Evolutionary conservation across 2,113 vertebrate genomes (phyloP).

Genomic region (Heterocephalus glaber): DNA sequence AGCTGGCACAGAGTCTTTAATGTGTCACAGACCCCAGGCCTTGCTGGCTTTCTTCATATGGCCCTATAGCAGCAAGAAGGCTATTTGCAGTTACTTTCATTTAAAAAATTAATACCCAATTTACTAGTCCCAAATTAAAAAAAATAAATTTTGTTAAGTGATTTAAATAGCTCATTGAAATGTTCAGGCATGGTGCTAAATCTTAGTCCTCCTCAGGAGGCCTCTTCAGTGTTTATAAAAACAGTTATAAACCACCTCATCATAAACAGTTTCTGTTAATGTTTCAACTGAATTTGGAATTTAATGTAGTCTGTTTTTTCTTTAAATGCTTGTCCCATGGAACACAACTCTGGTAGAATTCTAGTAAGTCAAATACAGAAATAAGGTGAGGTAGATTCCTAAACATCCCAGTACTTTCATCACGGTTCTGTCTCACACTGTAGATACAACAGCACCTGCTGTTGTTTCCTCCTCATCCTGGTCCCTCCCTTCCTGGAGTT

Average conservation of each 20-base stretch:
- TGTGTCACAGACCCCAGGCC: neutral
- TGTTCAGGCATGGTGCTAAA: neutral
- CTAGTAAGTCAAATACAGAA: neutral
- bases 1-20: neutral
- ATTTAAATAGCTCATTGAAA: neutral
- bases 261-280: neutral
- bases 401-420: neutral
- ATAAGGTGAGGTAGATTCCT: neutral
- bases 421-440: too few relatives aligned
- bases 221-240: neutral
- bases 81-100: neutral
- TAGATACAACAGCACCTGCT: neutral
- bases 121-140: neutral
- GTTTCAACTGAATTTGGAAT: neutral
- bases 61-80: neutral
- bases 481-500: too few relatives aligned
- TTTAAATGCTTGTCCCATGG: neutral
- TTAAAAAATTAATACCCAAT: neutral
- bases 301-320: neutral
- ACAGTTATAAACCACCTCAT: neutral
- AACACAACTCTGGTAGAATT: neutral
- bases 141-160: neutral
- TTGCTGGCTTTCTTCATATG: rapidly evolving
- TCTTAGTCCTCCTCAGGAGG: neutral
- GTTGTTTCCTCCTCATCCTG: too few relatives aligned